Conservation (phyloP, 2,113 vertebrate species). For the Clinocottus analis region DNA sequence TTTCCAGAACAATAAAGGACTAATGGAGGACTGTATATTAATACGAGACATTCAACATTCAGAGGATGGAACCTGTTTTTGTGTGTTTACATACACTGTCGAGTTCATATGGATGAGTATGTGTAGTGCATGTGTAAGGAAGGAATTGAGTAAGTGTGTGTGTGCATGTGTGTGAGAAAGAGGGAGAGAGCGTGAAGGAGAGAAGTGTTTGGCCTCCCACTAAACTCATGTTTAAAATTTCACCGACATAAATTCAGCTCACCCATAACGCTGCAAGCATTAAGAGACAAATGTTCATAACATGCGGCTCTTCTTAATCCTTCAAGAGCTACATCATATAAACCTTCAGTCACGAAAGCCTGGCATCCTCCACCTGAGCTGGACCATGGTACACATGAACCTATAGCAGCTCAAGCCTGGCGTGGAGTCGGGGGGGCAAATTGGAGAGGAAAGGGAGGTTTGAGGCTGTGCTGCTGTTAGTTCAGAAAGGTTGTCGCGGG, state of each 20-base stretch:
- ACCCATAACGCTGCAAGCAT: constrained; percentile 16
- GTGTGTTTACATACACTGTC: not conserved
- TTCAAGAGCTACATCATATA: constrained; percentile 28
- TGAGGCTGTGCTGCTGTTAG: constrained; percentile 38
- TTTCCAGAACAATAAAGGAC: not conserved
- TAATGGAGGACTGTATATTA: not conserved
- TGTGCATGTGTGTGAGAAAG: not conserved
- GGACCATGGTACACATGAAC: constrained; percentile 18
- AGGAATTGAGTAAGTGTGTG: not conserved
- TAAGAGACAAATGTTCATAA: constrained; percentile 26
- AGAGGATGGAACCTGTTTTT: not conserved
- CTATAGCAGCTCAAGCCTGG: constrained; percentile 19
- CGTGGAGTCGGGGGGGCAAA: not conserved
- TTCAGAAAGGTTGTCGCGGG: constrained; percentile 34
- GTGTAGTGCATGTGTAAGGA: not conserved
- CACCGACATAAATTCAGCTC: not conserved
- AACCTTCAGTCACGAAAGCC: constrained; percentile 32
- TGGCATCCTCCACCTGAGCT: not conserved
- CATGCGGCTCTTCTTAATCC: constrained; percentile 23
- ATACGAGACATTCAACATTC: not conserved
- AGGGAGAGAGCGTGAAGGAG: not conserved
- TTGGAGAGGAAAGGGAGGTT: constrained; percentile 17
- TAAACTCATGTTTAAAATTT: not conserved
- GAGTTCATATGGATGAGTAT: not conserved
- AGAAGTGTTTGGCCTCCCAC: constrained; percentile 7